Conservation (phyloP, 2,888 invertebrate genomes). For the Epiblema foenella region DNA sequence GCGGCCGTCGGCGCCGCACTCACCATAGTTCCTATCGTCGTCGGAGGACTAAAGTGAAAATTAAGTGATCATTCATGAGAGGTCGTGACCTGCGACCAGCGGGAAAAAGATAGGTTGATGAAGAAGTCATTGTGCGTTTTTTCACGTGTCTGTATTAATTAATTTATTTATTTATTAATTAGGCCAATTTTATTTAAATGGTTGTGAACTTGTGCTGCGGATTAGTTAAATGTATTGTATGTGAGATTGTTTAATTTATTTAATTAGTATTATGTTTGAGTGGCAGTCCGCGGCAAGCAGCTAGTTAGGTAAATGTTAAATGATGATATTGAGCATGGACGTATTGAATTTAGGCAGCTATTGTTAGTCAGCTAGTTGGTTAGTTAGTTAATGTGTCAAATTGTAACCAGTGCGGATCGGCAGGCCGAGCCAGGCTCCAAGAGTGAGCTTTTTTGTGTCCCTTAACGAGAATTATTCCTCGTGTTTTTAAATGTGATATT, state of each 20-base stretch:
- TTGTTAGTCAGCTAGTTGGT: conserved; percentile 16
- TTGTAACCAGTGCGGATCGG: conserved; percentile 11
- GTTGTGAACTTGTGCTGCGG: conserved; percentile 46
- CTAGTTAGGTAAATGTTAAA: conserved; percentile 6
- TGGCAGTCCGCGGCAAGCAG: conserved; percentile 22
- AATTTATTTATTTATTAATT: conserved; percentile 50
- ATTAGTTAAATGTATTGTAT: conserved; percentile 30
- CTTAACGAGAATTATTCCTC: background rate
- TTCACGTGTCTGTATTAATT: conserved; percentile 27
- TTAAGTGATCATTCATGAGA: conserved; percentile 7
- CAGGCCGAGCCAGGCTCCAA: background rate
- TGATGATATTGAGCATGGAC: background rate
- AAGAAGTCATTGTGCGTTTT: conserved; percentile 5
- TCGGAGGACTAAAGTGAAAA: conserved; percentile 28
- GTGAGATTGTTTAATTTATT: conserved; percentile 39
- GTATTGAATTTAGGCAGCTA: conserved; percentile 16
- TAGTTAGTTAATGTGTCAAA: conserved; percentile 6
- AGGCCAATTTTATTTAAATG: conserved; percentile 44
- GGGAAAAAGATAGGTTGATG: background rate
- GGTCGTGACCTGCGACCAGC: background rate
- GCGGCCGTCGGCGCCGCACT: conserved; percentile 40
- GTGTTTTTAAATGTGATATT: conserved; percentile 10
- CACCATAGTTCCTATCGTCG: conserved; percentile 46
- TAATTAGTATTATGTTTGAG: conserved; percentile 23
- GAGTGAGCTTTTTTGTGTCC: background rate